These are phyloP conservation scores for Calypte anna DNA, from an alignment of 2,113 vertebrate species.

Conservation along the genomic window DNA sequence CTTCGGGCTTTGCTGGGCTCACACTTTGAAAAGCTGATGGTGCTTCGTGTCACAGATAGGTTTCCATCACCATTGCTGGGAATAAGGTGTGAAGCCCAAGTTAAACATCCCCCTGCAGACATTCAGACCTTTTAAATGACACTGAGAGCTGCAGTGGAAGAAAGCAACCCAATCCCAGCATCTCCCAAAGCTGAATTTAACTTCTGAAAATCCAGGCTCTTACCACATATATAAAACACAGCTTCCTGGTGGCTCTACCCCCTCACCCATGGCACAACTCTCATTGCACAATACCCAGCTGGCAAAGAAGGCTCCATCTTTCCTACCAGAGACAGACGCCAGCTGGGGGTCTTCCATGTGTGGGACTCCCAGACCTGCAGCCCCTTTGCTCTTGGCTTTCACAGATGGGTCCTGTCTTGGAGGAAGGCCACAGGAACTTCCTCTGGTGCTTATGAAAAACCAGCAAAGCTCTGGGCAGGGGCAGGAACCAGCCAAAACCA, in stretches of 20 bases:
- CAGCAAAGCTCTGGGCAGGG: neutral
- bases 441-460: neutral
- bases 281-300: neutral
- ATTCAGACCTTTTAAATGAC: neutral
- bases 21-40: neutral
- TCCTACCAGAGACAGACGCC: neutral
- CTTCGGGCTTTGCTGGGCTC: neutral
- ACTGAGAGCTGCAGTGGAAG: neutral
- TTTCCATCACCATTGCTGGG: neutral
- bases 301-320: neutral
- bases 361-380: neutral
- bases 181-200: neutral
- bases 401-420: neutral
- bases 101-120: neutral
- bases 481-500: neutral
- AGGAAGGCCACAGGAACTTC: neutral
- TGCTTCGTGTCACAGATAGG: neutral
- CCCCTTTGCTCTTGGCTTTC: neutral
- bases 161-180: neutral
- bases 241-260: neutral
- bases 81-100: neutral
- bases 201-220: neutral
- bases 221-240: neutral
- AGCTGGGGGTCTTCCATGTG: neutral
- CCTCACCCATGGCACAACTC: rapidly evolving